A percentile compares a stretch with the other conserved stretches of the same genome.
Evolutionary conservation across 2,888 invertebrate species (phyloP).

Genomic region (Rotaria magnacalcarata): DNA sequence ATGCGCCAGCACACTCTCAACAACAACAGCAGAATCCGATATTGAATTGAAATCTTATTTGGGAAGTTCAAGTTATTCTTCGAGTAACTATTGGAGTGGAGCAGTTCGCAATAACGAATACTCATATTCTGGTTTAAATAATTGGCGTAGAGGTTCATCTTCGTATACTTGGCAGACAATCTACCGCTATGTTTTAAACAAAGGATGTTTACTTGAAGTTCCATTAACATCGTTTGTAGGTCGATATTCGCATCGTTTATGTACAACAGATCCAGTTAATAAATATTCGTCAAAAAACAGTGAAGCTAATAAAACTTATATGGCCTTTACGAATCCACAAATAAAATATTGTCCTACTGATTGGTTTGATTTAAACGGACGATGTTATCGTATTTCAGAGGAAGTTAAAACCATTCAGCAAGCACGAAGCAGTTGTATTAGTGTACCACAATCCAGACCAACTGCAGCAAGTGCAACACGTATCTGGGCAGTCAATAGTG

Average conservation of each 20-base stretch:
- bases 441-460: neutral
- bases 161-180: neutral
- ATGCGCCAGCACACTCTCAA: neutral
- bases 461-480: neutral
- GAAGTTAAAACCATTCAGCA: slow-evolving; percentile 33
- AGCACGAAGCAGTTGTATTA: slow-evolving; percentile 42
- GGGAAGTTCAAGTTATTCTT: too few relatives aligned
- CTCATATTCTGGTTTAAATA: too few relatives aligned
- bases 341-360: neutral
- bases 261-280: neutral
- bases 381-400: slow-evolving; percentile 35
- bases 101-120: too few relatives aligned
- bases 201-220: neutral
- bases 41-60: neutral
- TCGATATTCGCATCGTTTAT: neutral
- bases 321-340: neutral
- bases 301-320: neutral
- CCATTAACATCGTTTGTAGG: neutral
- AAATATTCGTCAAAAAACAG: neutral
- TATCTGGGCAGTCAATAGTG: neutral
- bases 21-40: neutral
- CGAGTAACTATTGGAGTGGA: too few relatives aligned
- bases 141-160: neutral
- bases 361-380: slow-evolving; percentile 26
- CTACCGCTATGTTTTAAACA: neutral